Evolutionary conservation across 1,140 invertebrate species (phyloP).

Genomic region (Colletes gigas): DNA sequence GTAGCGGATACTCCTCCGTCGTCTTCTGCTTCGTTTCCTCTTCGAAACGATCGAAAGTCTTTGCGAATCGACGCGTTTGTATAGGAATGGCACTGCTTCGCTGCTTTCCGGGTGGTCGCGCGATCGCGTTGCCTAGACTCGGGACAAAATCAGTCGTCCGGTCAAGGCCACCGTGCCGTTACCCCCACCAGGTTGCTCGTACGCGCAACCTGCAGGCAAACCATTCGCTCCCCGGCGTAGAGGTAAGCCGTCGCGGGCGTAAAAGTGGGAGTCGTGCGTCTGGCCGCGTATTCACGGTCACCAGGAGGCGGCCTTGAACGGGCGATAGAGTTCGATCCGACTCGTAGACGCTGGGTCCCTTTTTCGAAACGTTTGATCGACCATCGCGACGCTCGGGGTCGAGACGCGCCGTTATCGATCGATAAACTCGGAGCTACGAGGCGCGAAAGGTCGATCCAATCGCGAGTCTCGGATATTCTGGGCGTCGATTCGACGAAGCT

Average conservation of each 20-base stretch:
- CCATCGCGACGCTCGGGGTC: conserved; percentile 6
- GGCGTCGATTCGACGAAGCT: background rate
- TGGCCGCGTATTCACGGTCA: too few relatives aligned
- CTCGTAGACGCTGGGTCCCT: background rate
- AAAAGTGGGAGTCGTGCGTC: too few relatives aligned
- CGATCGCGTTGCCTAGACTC: too few relatives aligned
- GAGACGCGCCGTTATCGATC: conserved; percentile 35
- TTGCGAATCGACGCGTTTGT: conserved; percentile 33
- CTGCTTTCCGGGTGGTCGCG: conserved; percentile 41
- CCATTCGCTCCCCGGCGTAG: too few relatives aligned
- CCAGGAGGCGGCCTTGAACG: too few relatives aligned
- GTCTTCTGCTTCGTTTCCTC: background rate
- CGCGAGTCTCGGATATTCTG: conserved; percentile 43
- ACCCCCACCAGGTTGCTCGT: background rate
- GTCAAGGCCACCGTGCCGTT: background rate
- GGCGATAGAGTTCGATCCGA: conserved; percentile 2
- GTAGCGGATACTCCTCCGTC: background rate
- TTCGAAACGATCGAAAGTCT: background rate
- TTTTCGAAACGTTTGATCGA: conserved; percentile 27
- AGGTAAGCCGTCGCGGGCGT: too few relatives aligned
- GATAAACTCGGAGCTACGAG: conserved; percentile 48
- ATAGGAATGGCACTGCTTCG: conserved; percentile 64
- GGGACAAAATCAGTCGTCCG: background rate
- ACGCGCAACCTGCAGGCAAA: too few relatives aligned
- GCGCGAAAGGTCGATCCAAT: conserved; percentile 41